Conservation (phyloP, 2,888 invertebrate genomes). For the Oscheius sp. region DNA sequence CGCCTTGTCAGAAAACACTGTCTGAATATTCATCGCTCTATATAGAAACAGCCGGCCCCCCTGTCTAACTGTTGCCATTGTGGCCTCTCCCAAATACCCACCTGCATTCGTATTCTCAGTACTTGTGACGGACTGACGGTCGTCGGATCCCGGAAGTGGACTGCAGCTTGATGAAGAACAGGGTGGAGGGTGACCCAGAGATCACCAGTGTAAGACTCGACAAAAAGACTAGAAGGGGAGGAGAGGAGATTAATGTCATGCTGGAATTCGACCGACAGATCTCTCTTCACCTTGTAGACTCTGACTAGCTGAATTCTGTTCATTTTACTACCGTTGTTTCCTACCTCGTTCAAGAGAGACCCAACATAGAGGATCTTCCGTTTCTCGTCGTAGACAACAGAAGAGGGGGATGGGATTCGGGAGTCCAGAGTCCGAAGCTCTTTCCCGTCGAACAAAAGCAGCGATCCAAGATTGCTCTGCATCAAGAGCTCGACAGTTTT, state of each 20-base stretch:
- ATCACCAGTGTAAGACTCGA: conserved; percentile 53
- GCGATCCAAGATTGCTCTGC: conserved; percentile 51
- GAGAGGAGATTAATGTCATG: conserved; percentile 65
- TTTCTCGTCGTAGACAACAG: conserved; percentile 59
- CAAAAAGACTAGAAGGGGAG: conserved; percentile 53
- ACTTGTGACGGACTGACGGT: conserved; percentile 56
- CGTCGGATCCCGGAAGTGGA: conserved; percentile 40
- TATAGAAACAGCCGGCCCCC: not conserved
- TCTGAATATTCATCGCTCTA: not conserved
- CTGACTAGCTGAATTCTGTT: conserved; percentile 49
- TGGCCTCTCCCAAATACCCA: not conserved
- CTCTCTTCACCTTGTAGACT: conserved; percentile 59
- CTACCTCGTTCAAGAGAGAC: conserved; percentile 60
- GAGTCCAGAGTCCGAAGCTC: conserved; percentile 37
- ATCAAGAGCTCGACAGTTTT: conserved; percentile 54
- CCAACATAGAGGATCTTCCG: conserved; percentile 59
- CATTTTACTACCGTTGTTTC: not conserved
- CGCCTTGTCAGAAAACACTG: not conserved
- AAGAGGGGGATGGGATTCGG: conserved; percentile 57
- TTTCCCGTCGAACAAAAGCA: conserved; percentile 67
- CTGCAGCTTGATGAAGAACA: conserved; percentile 50
- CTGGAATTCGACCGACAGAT: conserved; percentile 49
- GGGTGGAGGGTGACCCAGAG: conserved; percentile 62
- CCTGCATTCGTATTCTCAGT: conserved; percentile 66
- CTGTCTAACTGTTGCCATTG: not conserved